These are phyloP conservation scores for Acleris literana DNA, from an alignment of 2,888 invertebrate species.

Conservation along the genomic window DNA sequence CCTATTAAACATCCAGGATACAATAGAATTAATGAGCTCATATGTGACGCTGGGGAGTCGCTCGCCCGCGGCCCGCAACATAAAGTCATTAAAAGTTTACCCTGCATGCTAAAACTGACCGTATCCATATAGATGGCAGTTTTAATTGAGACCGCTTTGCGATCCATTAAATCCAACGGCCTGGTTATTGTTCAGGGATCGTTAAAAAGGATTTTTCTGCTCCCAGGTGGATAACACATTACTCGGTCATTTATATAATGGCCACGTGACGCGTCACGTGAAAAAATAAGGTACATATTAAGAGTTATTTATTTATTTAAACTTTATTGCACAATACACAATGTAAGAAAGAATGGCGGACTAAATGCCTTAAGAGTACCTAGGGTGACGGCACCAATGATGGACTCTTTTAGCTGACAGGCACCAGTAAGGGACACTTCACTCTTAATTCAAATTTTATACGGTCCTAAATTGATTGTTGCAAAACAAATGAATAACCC, in stretches of 20 bases:
- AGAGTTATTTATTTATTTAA: too few relatives aligned
- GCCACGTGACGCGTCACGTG: neutral
- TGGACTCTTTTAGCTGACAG: too few relatives aligned
- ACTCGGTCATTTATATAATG: constrained; percentile 3
- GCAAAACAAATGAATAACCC: too few relatives aligned
- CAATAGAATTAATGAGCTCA: constrained; percentile 50
- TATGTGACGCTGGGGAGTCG: constrained; percentile 55
- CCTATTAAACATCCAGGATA: constrained; percentile 39
- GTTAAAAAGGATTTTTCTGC: constrained; percentile 67
- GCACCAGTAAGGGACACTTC: too few relatives aligned
- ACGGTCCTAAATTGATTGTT: too few relatives aligned
- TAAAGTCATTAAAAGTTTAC: constrained; percentile 81
- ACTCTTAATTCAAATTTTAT: too few relatives aligned
- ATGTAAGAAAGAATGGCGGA: too few relatives aligned
- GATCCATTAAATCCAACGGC: constrained; percentile 74
- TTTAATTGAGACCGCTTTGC: constrained; percentile 79
- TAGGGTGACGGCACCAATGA: too few relatives aligned
- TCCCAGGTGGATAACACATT: constrained; percentile 16
- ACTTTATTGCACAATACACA: too few relatives aligned
- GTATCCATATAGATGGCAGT: constrained; percentile 73
- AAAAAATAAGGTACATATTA: too few relatives aligned
- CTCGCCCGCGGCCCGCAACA: constrained; percentile 47
- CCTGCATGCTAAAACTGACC: constrained; percentile 70
- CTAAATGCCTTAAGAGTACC: too few relatives aligned
- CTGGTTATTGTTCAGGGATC: constrained; percentile 75